Conservation (phyloP, 1,140 invertebrate genomes). For the Eumaeus atala region DNA sequence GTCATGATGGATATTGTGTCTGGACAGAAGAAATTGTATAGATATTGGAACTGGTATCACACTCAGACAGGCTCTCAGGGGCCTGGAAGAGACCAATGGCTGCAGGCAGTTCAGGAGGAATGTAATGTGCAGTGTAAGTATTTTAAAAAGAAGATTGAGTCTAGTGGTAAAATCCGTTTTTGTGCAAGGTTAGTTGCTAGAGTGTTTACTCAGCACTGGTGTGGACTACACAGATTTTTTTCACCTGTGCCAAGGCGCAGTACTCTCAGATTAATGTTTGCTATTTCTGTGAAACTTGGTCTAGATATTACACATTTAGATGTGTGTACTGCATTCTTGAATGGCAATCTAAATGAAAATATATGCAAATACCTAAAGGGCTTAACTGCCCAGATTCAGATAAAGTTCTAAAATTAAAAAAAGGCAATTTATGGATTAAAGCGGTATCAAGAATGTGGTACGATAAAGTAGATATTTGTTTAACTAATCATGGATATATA, state of each 20-base stretch:
- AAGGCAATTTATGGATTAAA: too few relatives aligned
- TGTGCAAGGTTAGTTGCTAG: too few relatives aligned
- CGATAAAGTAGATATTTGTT: too few relatives aligned
- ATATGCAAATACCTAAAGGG: conserved; percentile 10
- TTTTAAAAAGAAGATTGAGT: too few relatives aligned
- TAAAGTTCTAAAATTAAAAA: conserved; percentile 6
- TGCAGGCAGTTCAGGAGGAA: too few relatives aligned
- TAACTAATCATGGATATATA: too few relatives aligned
- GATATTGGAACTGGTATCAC: background rate
- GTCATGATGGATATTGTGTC: conserved; percentile 17
- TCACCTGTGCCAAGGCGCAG: conserved; percentile 14
- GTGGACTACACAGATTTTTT: conserved; percentile 19
- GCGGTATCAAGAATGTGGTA: too few relatives aligned
- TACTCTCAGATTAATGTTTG: conserved; percentile 18
- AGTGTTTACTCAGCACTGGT: background rate
- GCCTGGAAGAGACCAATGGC: too few relatives aligned
- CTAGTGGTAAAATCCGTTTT: too few relatives aligned
- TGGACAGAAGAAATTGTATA: conserved; percentile 13
- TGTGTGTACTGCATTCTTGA: conserved; percentile 18
- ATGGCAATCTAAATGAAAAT: conserved; percentile 11
- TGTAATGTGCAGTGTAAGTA: too few relatives aligned
- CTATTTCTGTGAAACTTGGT: conserved; percentile 13
- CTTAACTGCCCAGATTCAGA: background rate
- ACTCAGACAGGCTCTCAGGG: too few relatives aligned
- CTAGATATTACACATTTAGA: conserved; percentile 18